Evolutionary conservation across 2,888 invertebrate species (phyloP).

Genomic region (Brachyptera putata): DNA sequence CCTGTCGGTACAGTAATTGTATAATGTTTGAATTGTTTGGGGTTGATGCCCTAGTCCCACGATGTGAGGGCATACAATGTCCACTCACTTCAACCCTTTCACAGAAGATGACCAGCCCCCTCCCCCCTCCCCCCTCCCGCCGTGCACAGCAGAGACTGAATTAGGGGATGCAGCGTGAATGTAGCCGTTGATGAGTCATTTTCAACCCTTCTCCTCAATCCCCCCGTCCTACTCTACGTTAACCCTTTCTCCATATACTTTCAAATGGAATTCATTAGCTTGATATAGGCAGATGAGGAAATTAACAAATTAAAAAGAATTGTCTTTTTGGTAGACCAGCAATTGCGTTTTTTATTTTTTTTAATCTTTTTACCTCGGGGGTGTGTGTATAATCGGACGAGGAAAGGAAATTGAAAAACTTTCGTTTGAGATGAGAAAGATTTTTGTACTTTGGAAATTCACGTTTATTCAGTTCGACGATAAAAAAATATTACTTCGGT

Average conservation of each 20-base stretch:
- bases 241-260: no score
- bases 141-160: neutral
- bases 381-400: no score
- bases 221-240: no score
- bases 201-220: slow-evolving; percentile 8
- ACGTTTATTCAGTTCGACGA: no score
- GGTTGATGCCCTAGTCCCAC: slow-evolving; percentile 17
- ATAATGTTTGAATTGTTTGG: no score
- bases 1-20: no score
- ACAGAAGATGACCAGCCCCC: slow-evolving; percentile 2
- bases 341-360: no score
- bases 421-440: no score
- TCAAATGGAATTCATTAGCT: slow-evolving; percentile 15
- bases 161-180: neutral
- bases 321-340: neutral
- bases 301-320: slow-evolving; percentile 22
- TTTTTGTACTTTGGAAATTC: no score
- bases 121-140: neutral
- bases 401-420: no score
- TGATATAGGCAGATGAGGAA: slow-evolving; percentile 13
- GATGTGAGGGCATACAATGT: slow-evolving; percentile 10
- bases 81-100: slow-evolving; percentile 7
- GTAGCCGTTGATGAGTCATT: slow-evolving; percentile 6
- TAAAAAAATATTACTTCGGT: no score
- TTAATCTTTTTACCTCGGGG: no score